These are phyloP conservation scores for Hydrolagus colliei DNA, from an alignment of 2,797 vertebrate genomes.

Conservation along the genomic window DNA sequence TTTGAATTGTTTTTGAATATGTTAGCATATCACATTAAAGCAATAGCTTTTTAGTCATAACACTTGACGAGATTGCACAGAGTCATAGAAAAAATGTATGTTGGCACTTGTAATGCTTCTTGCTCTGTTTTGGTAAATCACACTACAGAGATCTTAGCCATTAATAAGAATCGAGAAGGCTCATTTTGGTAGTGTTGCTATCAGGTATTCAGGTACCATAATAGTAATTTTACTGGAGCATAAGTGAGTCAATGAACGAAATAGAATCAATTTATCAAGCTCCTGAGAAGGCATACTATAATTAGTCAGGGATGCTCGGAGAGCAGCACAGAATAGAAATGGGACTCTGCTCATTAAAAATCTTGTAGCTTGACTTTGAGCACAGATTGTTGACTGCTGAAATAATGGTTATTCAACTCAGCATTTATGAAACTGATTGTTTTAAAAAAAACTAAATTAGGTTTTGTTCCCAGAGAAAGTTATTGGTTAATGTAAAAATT, in stretches of 20 bases:
- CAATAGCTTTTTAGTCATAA: background rate
- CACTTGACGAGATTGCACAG: background rate
- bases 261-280: conserved; percentile 44
- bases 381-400: conserved; percentile 3
- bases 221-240: conserved; percentile 39
- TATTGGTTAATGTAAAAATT: background rate
- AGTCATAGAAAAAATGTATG: background rate
- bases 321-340: conserved; percentile 25
- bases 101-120: conserved; percentile 18
- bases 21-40: conserved; percentile 4
- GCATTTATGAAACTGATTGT: background rate
- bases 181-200: conserved; percentile 37
- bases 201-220: conserved; percentile 41
- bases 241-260: conserved; percentile 43
- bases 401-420: background rate
- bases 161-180: conserved; percentile 31
- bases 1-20: background rate
- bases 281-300: conserved; percentile 35
- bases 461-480: background rate
- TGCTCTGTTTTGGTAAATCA: conserved; percentile 22
- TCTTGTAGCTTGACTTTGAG: conserved; percentile 25
- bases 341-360: conserved; percentile 15
- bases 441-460: background rate
- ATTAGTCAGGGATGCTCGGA: conserved; percentile 40
- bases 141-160: conserved; percentile 34